Conservation (phyloP, 1,140 invertebrate genomes). For the Apis mellifera region Amel_HAv3.1 CM009937.2:8395001-8395500, state of each 20-base stretch:
- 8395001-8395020: conserved; percentile 1
- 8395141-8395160: conserved; percentile 78
- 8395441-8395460: conserved; percentile 41
- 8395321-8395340: conserved; percentile 35
- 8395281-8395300: conserved; percentile 10
- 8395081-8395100: conserved; percentile 24
- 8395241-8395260: conserved; percentile 49
- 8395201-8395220: conserved; percentile 63
- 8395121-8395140: conserved; percentile 78
- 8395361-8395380: conserved; percentile 32
- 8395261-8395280: conserved; percentile 33
- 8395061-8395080: background rate
- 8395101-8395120: conserved; percentile 70
- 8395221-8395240: conserved; percentile 57
- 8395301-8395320: conserved; percentile 1
- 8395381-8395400: conserved; percentile 27
- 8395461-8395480: conserved; percentile 28
- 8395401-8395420: conserved; percentile 26
- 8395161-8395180: conserved; percentile 56
- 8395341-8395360: conserved; percentile 37
- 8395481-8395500: background rate
- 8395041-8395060: conserved; percentile 28
- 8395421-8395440: conserved; percentile 21
- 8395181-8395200: conserved; percentile 62
- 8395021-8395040: conserved; percentile 19